Evolutionary conservation across 2,888 invertebrate genomes (phyloP).

Genomic region (Protophormia terraenovae): DNA sequence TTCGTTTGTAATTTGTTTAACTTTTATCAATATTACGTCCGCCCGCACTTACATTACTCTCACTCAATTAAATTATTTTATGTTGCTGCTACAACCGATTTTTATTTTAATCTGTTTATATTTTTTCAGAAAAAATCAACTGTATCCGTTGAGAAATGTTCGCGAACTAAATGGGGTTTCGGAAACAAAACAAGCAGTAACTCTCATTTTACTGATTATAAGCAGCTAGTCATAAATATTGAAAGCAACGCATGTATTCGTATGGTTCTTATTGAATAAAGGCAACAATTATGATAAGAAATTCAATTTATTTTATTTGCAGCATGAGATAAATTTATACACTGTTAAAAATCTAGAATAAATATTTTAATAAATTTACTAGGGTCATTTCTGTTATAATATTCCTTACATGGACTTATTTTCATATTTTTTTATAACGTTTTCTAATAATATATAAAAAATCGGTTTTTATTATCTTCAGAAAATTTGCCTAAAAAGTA

Average conservation of each 20-base stretch:
- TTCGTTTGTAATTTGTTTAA: neutral
- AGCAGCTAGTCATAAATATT: conserved; percentile 30
- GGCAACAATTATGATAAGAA: conserved; percentile 69
- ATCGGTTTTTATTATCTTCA: no score
- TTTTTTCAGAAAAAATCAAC: conserved; percentile 39
- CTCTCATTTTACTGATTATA: conserved; percentile 52
- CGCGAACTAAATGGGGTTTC: conserved; percentile 56
- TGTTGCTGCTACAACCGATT: neutral
- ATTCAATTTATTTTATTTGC: conserved; percentile 65
- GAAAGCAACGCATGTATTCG: conserved; percentile 39
- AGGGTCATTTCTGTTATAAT: no score
- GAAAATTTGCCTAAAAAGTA: no score
- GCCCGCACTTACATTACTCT: conserved; percentile 44
- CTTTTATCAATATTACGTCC: neutral
- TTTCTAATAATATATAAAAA: no score
- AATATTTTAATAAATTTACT: no score
- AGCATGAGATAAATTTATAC: conserved; percentile 67
- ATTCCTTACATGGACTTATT: no score
- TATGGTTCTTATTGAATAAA: conserved; percentile 60
- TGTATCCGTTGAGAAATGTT: conserved; percentile 51
- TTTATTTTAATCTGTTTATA: neutral
- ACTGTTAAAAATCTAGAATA: conserved; percentile 45
- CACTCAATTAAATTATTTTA: conserved; percentile 3
- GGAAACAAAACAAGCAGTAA: conserved; percentile 30
- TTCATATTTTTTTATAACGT: no score